These are phyloP conservation scores for Sebastes itinus DNA, from an alignment of 2,797 vertebrate genomes.

Conservation along the genomic window DNA sequence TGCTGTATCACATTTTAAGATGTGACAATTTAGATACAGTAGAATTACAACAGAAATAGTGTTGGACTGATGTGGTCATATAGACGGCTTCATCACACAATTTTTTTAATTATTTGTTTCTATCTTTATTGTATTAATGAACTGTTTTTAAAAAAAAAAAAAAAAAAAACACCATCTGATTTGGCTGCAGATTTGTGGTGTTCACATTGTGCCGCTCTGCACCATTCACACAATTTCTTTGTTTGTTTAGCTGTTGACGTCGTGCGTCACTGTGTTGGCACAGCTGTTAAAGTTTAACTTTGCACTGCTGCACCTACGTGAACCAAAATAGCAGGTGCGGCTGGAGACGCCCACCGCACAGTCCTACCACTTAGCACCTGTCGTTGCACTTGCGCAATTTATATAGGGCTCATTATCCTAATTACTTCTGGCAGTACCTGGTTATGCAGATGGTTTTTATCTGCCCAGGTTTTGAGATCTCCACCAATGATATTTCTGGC, in stretches of 20 bases:
- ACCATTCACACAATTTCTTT: background rate
- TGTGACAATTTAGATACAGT: background rate
- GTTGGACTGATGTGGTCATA: background rate
- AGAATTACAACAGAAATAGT: background rate
- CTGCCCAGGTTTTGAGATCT: background rate
- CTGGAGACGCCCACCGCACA: background rate
- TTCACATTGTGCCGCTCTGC: background rate
- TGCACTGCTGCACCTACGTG: background rate
- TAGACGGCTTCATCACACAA: background rate
- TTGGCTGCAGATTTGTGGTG: background rate
- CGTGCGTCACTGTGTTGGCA: background rate
- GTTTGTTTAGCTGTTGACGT: background rate
- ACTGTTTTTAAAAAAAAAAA: no score
- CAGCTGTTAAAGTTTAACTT: background rate
- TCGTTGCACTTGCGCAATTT: background rate
- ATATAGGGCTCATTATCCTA: background rate
- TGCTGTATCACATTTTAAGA: background rate
- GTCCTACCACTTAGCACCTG: background rate
- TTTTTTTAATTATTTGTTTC: background rate
- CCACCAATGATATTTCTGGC: background rate
- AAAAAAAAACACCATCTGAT: background rate
- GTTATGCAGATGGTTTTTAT: background rate
- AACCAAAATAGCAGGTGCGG: background rate
- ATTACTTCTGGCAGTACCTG: background rate
- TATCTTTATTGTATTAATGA: background rate